Conservation (phyloP, 2,113 vertebrate species). For the Cairina moschata region DNA sequence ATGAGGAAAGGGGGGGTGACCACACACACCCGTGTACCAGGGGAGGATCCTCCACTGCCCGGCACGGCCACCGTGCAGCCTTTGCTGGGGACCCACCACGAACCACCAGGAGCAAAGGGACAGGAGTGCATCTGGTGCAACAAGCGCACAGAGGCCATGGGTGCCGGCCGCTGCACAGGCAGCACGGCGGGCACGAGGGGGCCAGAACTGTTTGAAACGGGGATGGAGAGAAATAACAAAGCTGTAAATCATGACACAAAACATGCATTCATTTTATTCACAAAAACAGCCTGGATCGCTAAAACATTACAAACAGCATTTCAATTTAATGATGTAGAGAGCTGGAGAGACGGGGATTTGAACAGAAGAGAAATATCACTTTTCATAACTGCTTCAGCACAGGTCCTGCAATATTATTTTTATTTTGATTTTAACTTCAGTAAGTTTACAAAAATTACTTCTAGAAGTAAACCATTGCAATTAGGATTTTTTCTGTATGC, state of each 20-base stretch:
- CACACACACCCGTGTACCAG: too few species aligned
- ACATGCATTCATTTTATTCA: slow-evolving; percentile 99
- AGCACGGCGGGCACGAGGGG: background rate
- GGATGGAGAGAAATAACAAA: slow-evolving; percentile 84
- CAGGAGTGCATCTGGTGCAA: too few species aligned
- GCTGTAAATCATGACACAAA: slow-evolving; percentile 91
- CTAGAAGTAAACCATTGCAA: slow-evolving; percentile 70
- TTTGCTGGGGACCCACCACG: too few species aligned
- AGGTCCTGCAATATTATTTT: slow-evolving; percentile 64
- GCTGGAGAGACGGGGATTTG: slow-evolving; percentile 58
- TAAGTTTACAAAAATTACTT: slow-evolving; percentile 73
- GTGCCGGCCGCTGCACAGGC: too few species aligned
- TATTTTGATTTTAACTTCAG: slow-evolving; percentile 63
- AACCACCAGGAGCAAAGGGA: too few species aligned
- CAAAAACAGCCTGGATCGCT: slow-evolving; percentile 98
- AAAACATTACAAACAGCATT: slow-evolving; percentile 99
- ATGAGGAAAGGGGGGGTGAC: too few species aligned
- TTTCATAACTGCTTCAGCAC: slow-evolving; percentile 66
- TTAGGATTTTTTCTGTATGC: slow-evolving; percentile 65
- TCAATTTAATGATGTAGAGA: slow-evolving; percentile 90
- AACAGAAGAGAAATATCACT: slow-evolving; percentile 71
- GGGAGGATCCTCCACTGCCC: background rate
- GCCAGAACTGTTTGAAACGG: slow-evolving; percentile 21
- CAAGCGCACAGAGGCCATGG: too few species aligned
- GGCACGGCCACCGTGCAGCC: background rate